Conservation (phyloP, 2,113 vertebrate species). For the Opisthocomus hoazin region DNA sequence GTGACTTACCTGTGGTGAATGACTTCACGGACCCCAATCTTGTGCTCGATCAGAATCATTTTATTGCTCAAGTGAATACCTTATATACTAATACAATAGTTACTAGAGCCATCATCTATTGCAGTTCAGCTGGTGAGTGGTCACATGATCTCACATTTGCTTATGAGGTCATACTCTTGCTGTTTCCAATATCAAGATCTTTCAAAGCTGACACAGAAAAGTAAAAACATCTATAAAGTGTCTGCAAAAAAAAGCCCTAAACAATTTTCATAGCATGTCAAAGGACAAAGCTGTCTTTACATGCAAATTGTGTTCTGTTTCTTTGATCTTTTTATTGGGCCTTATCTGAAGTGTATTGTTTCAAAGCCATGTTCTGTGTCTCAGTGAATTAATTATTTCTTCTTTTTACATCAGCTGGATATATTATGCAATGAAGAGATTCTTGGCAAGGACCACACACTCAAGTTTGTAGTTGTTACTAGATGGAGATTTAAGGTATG, state of each 20-base stretch:
- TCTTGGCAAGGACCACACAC: slow-evolving; percentile 93
- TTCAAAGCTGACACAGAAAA: neutral
- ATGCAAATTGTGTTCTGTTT: neutral
- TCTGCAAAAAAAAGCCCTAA: neutral
- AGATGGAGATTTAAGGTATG: slow-evolving; percentile 95
- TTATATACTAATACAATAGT: too few relatives aligned
- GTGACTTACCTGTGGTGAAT: neutral
- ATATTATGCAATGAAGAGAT: slow-evolving; percentile 98
- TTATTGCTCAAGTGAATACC: too few relatives aligned
- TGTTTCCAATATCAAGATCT: neutral
- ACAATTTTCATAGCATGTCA: neutral
- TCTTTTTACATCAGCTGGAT: slow-evolving; percentile 80
- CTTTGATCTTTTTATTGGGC: neutral
- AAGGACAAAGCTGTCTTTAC: neutral
- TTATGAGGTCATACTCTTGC: neutral
- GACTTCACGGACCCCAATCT: too few relatives aligned
- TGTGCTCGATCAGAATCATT: too few relatives aligned
- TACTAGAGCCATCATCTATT: neutral
- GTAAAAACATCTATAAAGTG: neutral
- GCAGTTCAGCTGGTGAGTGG: neutral
- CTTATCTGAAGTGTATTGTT: neutral
- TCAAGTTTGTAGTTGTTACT: slow-evolving; percentile 95
- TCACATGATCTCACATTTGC: neutral
- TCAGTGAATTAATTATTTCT: neutral
- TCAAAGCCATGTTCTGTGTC: neutral